Evolutionary conservation across 2,888 invertebrate genomes (phyloP).

Genomic region (Amiota communis): DNA sequence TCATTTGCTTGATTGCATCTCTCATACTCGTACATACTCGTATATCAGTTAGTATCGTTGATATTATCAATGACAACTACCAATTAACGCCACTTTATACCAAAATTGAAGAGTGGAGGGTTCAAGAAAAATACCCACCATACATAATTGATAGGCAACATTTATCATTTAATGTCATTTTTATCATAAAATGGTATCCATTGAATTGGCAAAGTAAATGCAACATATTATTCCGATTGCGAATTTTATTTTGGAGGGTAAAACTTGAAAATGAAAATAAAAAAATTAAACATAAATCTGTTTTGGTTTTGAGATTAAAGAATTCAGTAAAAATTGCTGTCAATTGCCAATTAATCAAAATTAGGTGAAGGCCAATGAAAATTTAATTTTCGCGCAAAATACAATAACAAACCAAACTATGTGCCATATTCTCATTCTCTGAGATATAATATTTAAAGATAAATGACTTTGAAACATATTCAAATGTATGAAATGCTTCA

Average conservation of each 20-base stretch:
- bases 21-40: too few species aligned
- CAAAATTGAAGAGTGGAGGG: too few species aligned
- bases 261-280: background rate
- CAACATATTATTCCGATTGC: too few species aligned
- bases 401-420: background rate
- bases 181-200: background rate
- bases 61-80: conserved; percentile 50
- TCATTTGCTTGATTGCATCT: conserved; percentile 9
- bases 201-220: background rate
- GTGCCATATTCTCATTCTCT: too few species aligned
- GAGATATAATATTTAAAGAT: too few species aligned
- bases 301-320: background rate
- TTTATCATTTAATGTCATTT: conserved; percentile 14
- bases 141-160: too few species aligned
- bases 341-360: conserved; percentile 37
- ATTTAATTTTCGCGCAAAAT: background rate
- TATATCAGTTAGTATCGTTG: background rate
- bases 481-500: too few species aligned
- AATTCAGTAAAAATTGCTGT: background rate
- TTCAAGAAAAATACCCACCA: too few species aligned
- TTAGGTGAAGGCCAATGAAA: conserved; percentile 41
- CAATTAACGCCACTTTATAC: conserved; percentile 45
- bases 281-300: background rate
- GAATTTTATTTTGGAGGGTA: background rate
- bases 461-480: too few species aligned